Conservation (phyloP, 2,113 vertebrate genomes). For the Chaetorhynchus papuensis region DNA sequence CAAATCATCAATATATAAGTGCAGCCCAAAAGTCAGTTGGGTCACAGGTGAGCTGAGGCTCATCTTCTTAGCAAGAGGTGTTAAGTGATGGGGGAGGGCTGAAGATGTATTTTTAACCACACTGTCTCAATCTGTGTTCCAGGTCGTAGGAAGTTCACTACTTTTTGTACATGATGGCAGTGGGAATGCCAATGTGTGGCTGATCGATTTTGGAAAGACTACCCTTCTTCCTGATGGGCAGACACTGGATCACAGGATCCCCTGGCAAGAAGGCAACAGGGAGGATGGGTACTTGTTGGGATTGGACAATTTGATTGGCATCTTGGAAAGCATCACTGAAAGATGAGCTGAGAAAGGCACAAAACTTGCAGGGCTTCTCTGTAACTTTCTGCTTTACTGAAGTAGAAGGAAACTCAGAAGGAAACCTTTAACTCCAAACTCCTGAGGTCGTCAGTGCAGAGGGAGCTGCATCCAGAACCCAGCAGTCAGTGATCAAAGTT, state of each 20-base stretch:
- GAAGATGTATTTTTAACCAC: neutral
- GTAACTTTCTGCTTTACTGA: conserved; percentile 45
- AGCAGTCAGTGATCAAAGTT: conserved; percentile 7
- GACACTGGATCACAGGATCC: conserved; percentile 82
- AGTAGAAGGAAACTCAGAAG: conserved; percentile 8
- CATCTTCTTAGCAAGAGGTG: neutral
- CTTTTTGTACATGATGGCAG: conserved; percentile 94
- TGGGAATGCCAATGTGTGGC: conserved; percentile 88
- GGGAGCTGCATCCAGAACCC: conserved; percentile 20
- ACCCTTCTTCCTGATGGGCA: conserved; percentile 85
- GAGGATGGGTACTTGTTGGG: conserved; percentile 96
- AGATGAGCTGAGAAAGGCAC: conserved; percentile 67
- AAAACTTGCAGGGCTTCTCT: conserved; percentile 35
- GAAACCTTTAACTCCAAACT: conserved; percentile 12
- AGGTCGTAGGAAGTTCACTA: conserved; percentile 98
- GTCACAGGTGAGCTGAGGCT: neutral
- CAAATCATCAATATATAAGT: neutral
- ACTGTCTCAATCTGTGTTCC: neutral
- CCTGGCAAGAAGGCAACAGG: conserved; percentile 94
- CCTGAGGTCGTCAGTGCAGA: neutral
- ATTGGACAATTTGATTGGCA: conserved; percentile 89
- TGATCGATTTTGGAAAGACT: conserved; percentile 98
- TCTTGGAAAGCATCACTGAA: conserved; percentile 75
- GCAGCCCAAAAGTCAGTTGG: neutral
- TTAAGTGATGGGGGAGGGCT: neutral